phyloP scores from a whole-genome alignment of 1,140 invertebrate genomes.

The Epicauta chinensis region DNA sequence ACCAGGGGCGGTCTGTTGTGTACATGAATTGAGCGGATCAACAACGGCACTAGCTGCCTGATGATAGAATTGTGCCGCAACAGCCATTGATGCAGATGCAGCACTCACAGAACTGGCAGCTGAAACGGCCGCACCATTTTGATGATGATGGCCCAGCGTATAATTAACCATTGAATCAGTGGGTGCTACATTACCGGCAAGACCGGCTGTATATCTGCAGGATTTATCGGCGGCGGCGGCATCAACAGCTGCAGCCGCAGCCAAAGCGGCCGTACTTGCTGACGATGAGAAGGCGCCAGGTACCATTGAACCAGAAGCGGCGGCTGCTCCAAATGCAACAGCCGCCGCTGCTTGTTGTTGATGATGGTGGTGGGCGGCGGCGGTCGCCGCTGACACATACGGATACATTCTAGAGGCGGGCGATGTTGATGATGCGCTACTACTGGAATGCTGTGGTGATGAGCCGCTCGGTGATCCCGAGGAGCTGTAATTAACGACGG shows the following conservation, averaged over 20 bases:
- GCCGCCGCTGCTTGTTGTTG: slow-evolving; percentile 63
- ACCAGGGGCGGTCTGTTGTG: slow-evolving; percentile 58
- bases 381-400: slow-evolving; percentile 60
- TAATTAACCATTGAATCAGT: slow-evolving; percentile 77
- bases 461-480: slow-evolving; percentile 44
- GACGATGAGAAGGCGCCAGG: slow-evolving; percentile 53
- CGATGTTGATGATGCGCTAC: slow-evolving; percentile 51
- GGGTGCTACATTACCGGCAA: slow-evolving; percentile 56
- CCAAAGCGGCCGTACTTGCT: slow-evolving; percentile 48
- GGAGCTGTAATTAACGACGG: slow-evolving; percentile 39
- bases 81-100: slow-evolving; percentile 68
- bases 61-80: slow-evolving; percentile 82
- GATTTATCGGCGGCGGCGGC: slow-evolving; percentile 63
- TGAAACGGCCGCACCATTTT: slow-evolving; percentile 61
- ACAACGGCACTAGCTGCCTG: slow-evolving; percentile 66
- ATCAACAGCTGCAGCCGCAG: slow-evolving; percentile 54
- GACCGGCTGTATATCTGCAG: slow-evolving; percentile 65
- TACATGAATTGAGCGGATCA: slow-evolving; percentile 57
- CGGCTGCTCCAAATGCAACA: slow-evolving; percentile 57
- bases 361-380: slow-evolving; percentile 62
- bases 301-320: slow-evolving; percentile 58
- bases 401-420: slow-evolving; percentile 68
- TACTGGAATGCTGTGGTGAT: slow-evolving; percentile 45
- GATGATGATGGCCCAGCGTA: slow-evolving; percentile 65
- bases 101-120: slow-evolving; percentile 55